Base-by-base conservation (phyloP, 1,140 invertebrate genomes). In the Sycophaga agraensis region DNA sequence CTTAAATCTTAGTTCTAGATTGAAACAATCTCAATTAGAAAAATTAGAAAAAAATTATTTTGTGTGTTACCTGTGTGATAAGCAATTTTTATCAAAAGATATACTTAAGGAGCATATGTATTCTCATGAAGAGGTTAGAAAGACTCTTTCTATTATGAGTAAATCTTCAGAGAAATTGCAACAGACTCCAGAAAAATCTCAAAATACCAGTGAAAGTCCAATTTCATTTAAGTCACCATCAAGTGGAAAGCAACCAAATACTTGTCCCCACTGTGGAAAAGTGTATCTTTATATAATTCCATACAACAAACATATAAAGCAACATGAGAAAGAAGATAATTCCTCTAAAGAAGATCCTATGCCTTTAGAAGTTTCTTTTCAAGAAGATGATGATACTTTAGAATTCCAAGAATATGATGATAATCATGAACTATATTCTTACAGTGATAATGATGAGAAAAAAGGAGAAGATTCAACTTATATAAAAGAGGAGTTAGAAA, bases 271-370 rank as follows among this genome's bases (percentile, higher is more conserved):
- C 54, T 81, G 79, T 53, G 77, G 78, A 11, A 81, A 80, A 63
- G 77, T 79, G 34, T 81, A 81, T 64, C 65, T 78, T n/a, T 81
- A 81, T 28, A 71, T 81, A 16, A 80, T 77, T 46, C 80, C 79
- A 2, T 81, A 72, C 51, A 80, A 73, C 28, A 81, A 81, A 50
- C 79, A 81, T 49, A 61, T 80, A 12, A 79, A 77, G 21, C 76
- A 76, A 48, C 78, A 80, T 17, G 75, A 78, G 39, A 72, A 66
- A 21, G 74, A 77, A 22, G 66, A 73, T 51, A 68, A 69, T 12
- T 34, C 70, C 43, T 7, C 63, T 19, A 71, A 68, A 42, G 67
- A 69, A 4, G 65, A 67, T 1, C 14, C 66, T 12, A 70, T 73
- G 66, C 66, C 71, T 14, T 46, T 72, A 12, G 76, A 76, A 45